Evolutionary conservation across 2,797 vertebrate genomes (phyloP).

Genomic region (Channa striata): DNA sequence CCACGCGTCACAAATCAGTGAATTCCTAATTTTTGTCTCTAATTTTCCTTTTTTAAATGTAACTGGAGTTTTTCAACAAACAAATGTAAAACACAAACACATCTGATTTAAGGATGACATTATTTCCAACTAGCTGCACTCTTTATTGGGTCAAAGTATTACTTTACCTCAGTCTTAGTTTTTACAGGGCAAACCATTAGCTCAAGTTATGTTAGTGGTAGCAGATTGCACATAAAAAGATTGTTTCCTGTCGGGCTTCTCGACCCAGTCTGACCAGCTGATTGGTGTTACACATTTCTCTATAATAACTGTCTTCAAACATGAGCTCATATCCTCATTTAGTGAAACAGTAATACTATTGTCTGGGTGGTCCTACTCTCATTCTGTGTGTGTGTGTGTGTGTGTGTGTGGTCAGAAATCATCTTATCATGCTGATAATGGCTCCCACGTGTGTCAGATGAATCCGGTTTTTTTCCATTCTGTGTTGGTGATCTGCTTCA

Average conservation of each 20-base stretch:
- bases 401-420: slow-evolving; percentile 7
- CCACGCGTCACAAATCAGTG: too few species aligned
- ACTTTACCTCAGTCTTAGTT: too few species aligned
- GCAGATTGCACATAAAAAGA: too few species aligned
- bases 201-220: too few species aligned
- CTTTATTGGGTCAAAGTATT: too few species aligned
- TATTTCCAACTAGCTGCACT: too few species aligned
- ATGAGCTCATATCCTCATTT: slow-evolving; percentile 19
- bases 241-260: not conserved
- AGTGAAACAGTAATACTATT: not conserved
- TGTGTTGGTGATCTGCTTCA: not conserved
- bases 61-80: too few species aligned
- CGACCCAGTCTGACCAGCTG: not conserved
- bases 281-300: not conserved
- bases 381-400: not conserved
- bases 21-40: too few species aligned
- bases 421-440: slow-evolving; percentile 29
- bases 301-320: not conserved
- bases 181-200: too few species aligned
- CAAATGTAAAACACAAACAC: too few species aligned
- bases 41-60: too few species aligned
- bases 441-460: slow-evolving; percentile 15
- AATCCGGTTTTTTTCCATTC: slow-evolving; percentile 4
- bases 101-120: too few species aligned
- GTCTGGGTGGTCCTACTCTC: slow-evolving; percentile 21